Percentiles rank a stretch among this genome's conserved stretches.
Conservation (phyloP, 2,113 vertebrate genomes). For the Crotophaga sulcirostris region DNA sequence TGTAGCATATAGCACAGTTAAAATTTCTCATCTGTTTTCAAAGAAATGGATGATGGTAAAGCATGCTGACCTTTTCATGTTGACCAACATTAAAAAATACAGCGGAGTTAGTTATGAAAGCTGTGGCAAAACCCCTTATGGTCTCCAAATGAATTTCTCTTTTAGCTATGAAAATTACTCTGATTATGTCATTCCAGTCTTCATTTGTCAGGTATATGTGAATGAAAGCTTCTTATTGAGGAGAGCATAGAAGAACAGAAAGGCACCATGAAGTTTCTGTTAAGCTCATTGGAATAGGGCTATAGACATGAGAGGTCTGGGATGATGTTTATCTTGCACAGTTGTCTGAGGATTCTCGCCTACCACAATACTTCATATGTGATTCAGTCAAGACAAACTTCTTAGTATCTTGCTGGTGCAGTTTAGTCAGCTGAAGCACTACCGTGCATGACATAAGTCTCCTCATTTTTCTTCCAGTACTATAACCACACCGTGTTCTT, state of each 20-base stretch:
- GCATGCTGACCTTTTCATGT: background rate
- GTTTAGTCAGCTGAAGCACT: background rate
- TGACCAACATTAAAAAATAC: background rate
- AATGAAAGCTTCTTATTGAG: background rate
- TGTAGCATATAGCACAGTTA: background rate
- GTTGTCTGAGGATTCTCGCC: background rate
- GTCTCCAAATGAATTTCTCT: background rate
- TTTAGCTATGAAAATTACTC: background rate
- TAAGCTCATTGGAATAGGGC: background rate
- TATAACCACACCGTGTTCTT: background rate
- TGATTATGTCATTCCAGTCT: background rate
- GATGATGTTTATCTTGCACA: background rate
- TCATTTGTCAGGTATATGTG: background rate
- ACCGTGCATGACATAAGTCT: background rate
- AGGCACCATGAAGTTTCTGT: background rate
- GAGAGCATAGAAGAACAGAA: background rate
- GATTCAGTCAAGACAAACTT: background rate
- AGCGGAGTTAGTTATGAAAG: background rate
- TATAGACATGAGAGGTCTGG: background rate
- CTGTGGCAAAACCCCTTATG: background rate
- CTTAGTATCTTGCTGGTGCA: background rate
- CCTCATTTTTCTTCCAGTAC: fast-evolving
- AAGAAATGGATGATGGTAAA: background rate
- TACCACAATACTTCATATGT: background rate
- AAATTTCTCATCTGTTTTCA: background rate